phyloP scores from a whole-genome alignment of 2,113 vertebrate species.

The Meles meles region DNA sequence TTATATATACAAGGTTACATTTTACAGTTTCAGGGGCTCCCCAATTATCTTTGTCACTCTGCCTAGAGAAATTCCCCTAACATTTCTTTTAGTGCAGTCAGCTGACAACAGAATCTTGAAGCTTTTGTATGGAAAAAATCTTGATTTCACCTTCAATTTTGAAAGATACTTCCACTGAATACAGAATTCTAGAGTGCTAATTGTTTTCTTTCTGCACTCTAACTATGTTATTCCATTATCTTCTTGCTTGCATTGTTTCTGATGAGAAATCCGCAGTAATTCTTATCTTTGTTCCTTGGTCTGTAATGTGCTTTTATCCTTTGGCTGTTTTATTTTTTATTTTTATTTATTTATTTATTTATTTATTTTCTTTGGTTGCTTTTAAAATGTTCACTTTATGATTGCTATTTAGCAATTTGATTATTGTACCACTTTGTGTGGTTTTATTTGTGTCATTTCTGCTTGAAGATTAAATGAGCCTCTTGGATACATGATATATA shows the following conservation, averaged over 20 bases:
- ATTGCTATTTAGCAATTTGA: neutral
- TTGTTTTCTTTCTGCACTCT: neutral
- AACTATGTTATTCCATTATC: neutral
- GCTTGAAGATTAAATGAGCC: neutral
- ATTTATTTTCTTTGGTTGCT: neutral
- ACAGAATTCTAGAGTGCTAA: neutral
- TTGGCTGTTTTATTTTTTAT: neutral
- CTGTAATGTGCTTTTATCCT: neutral
- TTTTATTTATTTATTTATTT: too few relatives aligned
- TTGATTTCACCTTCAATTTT: neutral
- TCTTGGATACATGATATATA: neutral
- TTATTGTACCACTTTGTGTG: neutral
- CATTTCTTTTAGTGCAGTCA: neutral
- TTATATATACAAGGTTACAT: neutral
- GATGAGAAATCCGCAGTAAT: neutral
- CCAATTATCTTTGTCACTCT: neutral
- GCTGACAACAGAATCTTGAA: neutral
- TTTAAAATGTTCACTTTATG: neutral
- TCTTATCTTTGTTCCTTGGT: neutral
- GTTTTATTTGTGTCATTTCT: neutral
- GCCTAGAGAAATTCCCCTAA: neutral
- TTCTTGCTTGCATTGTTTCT: neutral
- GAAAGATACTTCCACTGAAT: neutral
- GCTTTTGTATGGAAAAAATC: neutral
- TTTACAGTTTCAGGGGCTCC: neutral